Conservation (phyloP, 1,140 invertebrate genomes). For the Drosophila pruinosa region DNA sequence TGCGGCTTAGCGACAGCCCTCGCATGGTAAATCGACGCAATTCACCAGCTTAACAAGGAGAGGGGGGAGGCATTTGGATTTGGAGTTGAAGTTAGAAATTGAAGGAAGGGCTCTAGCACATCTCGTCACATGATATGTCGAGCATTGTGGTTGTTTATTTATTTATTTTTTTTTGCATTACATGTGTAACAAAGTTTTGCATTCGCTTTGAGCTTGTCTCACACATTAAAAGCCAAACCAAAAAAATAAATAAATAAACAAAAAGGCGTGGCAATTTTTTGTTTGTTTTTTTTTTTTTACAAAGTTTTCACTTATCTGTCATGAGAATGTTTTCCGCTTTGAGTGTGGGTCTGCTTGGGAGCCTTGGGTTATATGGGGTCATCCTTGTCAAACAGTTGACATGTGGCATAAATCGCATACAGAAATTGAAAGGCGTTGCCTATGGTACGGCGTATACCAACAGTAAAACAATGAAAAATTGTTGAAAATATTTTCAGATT, state of each 20-base stretch:
- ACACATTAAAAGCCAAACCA: constrained; percentile 58
- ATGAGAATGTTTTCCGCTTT: constrained; percentile 18
- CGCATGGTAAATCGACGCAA: constrained; percentile 73
- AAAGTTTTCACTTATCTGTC: constrained; percentile 73
- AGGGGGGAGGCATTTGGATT: not conserved
- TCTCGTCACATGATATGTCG: constrained; percentile 30
- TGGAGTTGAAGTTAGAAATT: constrained; percentile 20
- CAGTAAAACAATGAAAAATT: constrained; percentile 29
- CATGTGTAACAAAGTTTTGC: constrained; percentile 79
- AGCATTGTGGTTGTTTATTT: constrained; percentile 65
- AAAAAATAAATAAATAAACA: constrained; percentile 23
- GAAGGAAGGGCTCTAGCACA: constrained; percentile 1
- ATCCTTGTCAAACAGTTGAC: constrained; percentile 71
- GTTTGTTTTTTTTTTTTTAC: constrained; percentile 46
- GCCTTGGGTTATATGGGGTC: constrained; percentile 43
- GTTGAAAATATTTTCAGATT: constrained; percentile 26
- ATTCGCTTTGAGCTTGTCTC: constrained; percentile 70
- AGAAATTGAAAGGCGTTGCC: constrained; percentile 54
- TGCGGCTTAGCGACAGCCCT: constrained; percentile 68
- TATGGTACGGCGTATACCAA: not conserved
- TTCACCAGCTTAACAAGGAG: constrained; percentile 30
- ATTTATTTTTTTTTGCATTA: constrained; percentile 81
- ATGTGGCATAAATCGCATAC: constrained; percentile 74
- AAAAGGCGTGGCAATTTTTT: constrained; percentile 20
- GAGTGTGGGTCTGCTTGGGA: constrained; percentile 26